Evolutionary conservation across 2,888 invertebrate species (phyloP).

Genomic region (Brenthis ino): DNA sequence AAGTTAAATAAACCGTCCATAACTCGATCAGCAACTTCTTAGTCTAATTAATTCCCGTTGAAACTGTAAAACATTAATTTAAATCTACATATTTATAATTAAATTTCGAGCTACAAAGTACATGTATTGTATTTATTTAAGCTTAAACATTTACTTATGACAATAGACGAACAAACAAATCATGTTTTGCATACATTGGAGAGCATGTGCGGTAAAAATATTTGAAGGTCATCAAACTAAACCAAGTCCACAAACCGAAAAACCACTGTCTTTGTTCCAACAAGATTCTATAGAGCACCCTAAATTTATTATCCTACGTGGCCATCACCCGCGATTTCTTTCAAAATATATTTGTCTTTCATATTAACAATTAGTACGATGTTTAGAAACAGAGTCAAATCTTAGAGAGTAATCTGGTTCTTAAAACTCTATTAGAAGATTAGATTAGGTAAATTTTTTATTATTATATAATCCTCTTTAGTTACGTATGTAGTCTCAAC

Average conservation of each 20-base stretch:
- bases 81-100: not conserved
- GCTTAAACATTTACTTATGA: too few relatives aligned
- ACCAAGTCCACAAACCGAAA: slow-evolving; percentile 8
- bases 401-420: too few relatives aligned
- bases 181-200: not conserved
- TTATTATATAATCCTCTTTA: too few relatives aligned
- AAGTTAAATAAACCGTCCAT: too few relatives aligned
- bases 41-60: slow-evolving; percentile 4
- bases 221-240: slow-evolving; percentile 9
- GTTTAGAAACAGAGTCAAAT: too few relatives aligned
- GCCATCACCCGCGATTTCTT: slow-evolving; percentile 39
- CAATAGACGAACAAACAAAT: not conserved
- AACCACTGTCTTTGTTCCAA: slow-evolving; percentile 18
- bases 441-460: too few relatives aligned
- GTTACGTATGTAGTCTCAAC: too few relatives aligned
- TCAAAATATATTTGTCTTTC: too few relatives aligned
- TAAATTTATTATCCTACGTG: slow-evolving; percentile 23
- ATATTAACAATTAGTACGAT: too few relatives aligned
- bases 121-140: too few relatives aligned
- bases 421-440: too few relatives aligned
- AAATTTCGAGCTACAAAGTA: not conserved
- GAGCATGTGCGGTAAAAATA: slow-evolving; percentile 2
- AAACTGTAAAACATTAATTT: not conserved
- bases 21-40: not conserved
- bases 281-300: slow-evolving; percentile 23